Conservation (phyloP, 2,797 vertebrate species). For the Serranus cabrilla region DNA sequence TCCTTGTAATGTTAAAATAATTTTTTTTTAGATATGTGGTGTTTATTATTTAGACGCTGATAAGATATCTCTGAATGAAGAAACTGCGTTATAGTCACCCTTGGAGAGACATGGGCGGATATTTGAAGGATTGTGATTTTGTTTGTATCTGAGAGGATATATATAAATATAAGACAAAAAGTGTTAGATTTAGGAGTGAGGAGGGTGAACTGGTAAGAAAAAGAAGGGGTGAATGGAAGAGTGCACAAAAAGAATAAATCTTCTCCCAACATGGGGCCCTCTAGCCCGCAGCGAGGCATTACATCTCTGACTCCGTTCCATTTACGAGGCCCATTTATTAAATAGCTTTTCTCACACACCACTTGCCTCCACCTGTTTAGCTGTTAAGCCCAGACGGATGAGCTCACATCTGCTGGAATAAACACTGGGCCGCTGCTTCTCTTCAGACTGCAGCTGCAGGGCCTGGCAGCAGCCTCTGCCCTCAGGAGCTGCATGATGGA, state of each 20-base stretch:
- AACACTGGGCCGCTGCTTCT: conserved; percentile 41
- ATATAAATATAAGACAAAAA: conserved; percentile 3
- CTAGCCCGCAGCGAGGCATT: conserved; percentile 67
- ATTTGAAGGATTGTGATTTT: not conserved
- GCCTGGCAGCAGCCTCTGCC: conserved; percentile 23
- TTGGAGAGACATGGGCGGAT: not conserved
- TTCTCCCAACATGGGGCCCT: conserved; percentile 50
- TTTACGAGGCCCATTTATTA: conserved; percentile 80
- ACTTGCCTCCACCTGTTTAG: conserved; percentile 82
- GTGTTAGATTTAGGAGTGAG: conserved; percentile 1
- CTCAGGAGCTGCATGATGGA: conserved; percentile 29
- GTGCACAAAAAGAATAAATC: conserved; percentile 63
- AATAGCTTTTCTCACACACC: conserved; percentile 78
- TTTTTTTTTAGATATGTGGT: not conserved
- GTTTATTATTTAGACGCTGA: not conserved
- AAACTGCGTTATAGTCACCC: no score
- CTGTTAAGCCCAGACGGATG: conserved; percentile 62
- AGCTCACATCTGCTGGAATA: conserved; percentile 60
- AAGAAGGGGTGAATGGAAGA: conserved; percentile 22
- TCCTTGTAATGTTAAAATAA: conserved; percentile 9
- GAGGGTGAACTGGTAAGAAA: not conserved
- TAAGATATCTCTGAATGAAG: not conserved
- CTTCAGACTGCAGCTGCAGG: conserved; percentile 49
- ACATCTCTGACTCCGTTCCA: conserved; percentile 73
- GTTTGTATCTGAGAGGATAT: not conserved